Evolutionary conservation across 2,888 invertebrate genomes (phyloP).

Genomic region (Pristionchus maxplancki): DNA sequence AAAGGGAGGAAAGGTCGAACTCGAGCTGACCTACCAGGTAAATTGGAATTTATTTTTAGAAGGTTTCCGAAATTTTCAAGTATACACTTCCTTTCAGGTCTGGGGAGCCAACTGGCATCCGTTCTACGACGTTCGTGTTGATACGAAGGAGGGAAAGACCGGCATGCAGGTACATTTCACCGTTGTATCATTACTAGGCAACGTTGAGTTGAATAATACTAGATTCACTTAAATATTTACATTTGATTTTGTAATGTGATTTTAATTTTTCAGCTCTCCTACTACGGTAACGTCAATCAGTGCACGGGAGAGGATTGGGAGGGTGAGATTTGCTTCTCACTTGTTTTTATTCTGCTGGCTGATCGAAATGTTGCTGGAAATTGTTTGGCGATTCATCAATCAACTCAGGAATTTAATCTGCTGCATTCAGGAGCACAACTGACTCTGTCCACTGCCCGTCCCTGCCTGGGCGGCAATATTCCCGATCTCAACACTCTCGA

Average conservation of each 20-base stretch:
- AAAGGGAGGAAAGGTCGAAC: slow-evolving; percentile 26
- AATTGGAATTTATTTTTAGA: not conserved
- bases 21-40: slow-evolving; percentile 50
- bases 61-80: no score
- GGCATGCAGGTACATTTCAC: slow-evolving; percentile 42
- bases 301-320: slow-evolving; percentile 79
- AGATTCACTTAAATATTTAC: no score
- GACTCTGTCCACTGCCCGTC: slow-evolving; percentile 69
- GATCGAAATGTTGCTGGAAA: not conserved
- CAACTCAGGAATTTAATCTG: no score
- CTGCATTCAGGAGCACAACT: slow-evolving; percentile 53
- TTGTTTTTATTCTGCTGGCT: not conserved
- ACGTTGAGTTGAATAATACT: no score
- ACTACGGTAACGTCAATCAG: slow-evolving; percentile 78
- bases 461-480: slow-evolving; percentile 68
- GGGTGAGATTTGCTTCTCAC: not conserved
- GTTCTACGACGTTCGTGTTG: slow-evolving; percentile 72
- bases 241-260: no score
- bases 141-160: slow-evolving; percentile 56
- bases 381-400: not conserved
- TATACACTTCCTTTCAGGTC: slow-evolving; percentile 32
- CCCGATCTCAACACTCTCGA: slow-evolving; percentile 71
- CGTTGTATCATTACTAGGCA: not conserved
- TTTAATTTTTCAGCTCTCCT: slow-evolving; percentile 68
- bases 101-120: slow-evolving; percentile 68